These are phyloP conservation scores for Mobula hypostoma DNA, from an alignment of 2,113 vertebrate genomes.

Conservation along the genomic window DNA sequence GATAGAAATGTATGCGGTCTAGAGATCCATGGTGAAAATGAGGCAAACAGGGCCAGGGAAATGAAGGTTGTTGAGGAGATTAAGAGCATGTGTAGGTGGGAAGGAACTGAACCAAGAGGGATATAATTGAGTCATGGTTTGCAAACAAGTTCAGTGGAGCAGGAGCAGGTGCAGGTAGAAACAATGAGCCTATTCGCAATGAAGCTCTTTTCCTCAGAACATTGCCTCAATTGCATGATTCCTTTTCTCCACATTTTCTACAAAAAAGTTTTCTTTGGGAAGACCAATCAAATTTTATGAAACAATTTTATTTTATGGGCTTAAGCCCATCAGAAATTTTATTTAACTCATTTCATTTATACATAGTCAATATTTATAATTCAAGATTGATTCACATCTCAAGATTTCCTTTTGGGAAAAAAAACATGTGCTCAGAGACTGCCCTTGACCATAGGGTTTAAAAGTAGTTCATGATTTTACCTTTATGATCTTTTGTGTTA, in stretches of 20 bases:
- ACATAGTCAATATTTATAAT: neutral
- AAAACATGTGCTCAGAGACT: neutral
- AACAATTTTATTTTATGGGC: neutral
- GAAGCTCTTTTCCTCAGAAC: neutral
- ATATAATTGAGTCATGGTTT: too few species aligned
- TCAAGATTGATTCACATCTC: too few species aligned
- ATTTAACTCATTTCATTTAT: neutral
- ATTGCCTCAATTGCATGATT: neutral
- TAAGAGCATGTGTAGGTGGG: too few species aligned
- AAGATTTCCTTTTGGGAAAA: neutral
- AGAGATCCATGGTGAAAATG: too few species aligned
- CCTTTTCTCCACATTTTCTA: neutral
- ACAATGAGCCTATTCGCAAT: neutral
- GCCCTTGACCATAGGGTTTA: neutral
- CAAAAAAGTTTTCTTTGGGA: neutral
- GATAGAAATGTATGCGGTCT: too few species aligned
- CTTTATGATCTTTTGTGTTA: slow-evolving; percentile 55
- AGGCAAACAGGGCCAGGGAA: too few species aligned
- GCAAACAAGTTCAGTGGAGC: too few species aligned
- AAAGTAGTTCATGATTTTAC: slow-evolving; percentile 47
- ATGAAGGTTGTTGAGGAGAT: too few species aligned
- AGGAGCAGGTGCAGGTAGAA: too few species aligned
- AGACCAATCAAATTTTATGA: too few species aligned
- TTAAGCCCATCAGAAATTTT: neutral
- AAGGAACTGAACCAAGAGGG: too few species aligned